Percentiles rank a stretch among this genome's conserved stretches.
These are phyloP conservation scores for Listrodromus nycthemerus DNA, from an alignment of 2,888 invertebrate species.

Conservation along the genomic window DNA sequence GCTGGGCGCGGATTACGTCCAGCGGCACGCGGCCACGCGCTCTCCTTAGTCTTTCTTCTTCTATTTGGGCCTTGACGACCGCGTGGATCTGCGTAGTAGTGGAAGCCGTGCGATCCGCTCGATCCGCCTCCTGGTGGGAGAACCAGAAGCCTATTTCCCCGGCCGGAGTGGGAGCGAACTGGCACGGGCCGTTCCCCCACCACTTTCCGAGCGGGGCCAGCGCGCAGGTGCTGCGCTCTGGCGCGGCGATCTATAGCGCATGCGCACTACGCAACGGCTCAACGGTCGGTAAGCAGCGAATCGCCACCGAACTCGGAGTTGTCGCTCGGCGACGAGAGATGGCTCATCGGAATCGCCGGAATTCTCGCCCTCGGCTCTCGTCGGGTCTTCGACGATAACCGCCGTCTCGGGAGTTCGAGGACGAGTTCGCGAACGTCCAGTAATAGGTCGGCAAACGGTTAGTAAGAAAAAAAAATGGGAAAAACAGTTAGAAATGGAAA, in stretches of 20 bases:
- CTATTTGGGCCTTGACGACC: constrained; percentile 81
- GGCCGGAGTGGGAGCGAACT: background rate
- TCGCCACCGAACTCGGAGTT: constrained; percentile 26
- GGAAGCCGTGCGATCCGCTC: constrained; percentile 25
- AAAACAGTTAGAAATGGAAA: background rate
- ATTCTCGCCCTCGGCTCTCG: background rate
- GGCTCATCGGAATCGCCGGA: constrained; percentile 22
- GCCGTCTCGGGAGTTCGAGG: background rate
- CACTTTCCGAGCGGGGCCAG: constrained; percentile 47
- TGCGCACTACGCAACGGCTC: constrained; percentile 35
- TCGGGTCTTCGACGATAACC: constrained; percentile 25
- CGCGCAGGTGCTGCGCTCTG: constrained; percentile 79
- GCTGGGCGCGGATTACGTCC: constrained; percentile 75
- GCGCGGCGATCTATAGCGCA: constrained; percentile 43
- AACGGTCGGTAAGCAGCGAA: constrained; percentile 71
- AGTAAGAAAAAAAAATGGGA: background rate
- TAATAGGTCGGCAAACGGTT: background rate
- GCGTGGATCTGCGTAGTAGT: constrained; percentile 65
- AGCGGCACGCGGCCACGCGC: constrained; percentile 66
- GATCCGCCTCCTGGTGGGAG: constrained; percentile 12
- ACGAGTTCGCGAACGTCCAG: background rate
- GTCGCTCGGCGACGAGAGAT: constrained; percentile 53
- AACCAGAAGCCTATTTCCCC: constrained; percentile 15
- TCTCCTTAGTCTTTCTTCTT: constrained; percentile 77
- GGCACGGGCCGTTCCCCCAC: constrained; percentile 24